phyloP scores from a whole-genome alignment of 2,113 vertebrate species.

The Platysternon megacephalum region DNA sequence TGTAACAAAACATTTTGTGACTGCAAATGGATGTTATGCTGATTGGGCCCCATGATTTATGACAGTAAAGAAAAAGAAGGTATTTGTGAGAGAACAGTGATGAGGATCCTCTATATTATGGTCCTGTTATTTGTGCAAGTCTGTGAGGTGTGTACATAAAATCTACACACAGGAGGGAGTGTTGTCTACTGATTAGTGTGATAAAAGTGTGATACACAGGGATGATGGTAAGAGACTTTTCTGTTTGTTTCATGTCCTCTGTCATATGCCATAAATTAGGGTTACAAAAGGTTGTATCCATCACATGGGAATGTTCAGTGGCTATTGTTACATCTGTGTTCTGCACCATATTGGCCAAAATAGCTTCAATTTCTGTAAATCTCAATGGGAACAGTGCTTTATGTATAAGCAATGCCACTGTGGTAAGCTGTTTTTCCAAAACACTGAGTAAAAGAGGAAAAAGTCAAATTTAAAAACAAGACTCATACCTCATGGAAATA shows the following conservation, averaged over 20 bases:
- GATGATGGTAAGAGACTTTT: background rate
- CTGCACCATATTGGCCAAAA: no score
- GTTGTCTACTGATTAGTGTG: no score
- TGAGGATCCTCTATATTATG: background rate
- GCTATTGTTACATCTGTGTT: background rate
- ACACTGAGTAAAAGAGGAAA: no score
- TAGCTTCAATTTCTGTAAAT: no score
- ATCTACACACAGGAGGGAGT: no score
- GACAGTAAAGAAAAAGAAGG: conserved; percentile 19
- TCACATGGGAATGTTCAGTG: background rate
- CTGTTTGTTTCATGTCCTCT: no score
- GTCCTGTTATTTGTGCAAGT: background rate
- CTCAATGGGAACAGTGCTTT: no score
- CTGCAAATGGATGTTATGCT: conserved; percentile 36
- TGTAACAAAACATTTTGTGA: background rate
- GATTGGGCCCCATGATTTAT: background rate
- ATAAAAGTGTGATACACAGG: background rate
- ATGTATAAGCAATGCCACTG: no score
- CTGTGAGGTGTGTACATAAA: no score
- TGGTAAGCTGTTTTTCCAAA: no score
- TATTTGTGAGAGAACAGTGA: background rate
- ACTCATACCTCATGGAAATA: no score
- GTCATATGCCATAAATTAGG: background rate
- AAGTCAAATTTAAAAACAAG: no score
- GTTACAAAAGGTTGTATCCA: background rate